A percentile compares a stretch with the other conserved stretches of the same genome.
Evolutionary conservation across 2,888 invertebrate genomes (phyloP).

Genomic region (Chrysomela aeneicollis): DNA sequence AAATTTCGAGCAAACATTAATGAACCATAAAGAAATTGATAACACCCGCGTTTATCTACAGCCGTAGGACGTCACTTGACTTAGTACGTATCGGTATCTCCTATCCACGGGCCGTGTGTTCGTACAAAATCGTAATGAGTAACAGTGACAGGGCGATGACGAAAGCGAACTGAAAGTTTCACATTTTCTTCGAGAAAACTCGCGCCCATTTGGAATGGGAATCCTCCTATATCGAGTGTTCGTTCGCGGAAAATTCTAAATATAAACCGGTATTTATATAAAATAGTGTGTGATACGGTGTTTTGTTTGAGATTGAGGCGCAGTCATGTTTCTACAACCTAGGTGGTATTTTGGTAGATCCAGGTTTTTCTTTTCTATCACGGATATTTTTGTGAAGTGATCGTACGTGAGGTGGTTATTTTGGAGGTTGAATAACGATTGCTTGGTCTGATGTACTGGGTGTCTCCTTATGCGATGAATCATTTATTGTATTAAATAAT

Average conservation of each 20-base stretch:
- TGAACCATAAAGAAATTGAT: not conserved
- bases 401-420: not conserved
- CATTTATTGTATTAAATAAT: too few species aligned
- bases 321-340: not conserved
- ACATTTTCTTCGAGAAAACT: conserved; percentile 1
- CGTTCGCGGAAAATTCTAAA: not conserved
- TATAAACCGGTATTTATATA: not conserved
- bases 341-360: not conserved
- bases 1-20: not conserved
- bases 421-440: not conserved
- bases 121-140: not conserved
- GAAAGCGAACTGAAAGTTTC: conserved; percentile 1
- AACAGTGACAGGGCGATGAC: not conserved
- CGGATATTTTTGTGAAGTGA: conserved; percentile 1
- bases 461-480: not conserved
- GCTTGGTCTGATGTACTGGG: not conserved
- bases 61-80: not conserved
- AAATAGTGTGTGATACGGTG: not conserved
- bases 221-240: not conserved
- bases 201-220: not conserved
- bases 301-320: not conserved
- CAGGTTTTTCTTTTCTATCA: not conserved
- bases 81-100: not conserved
- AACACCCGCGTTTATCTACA: not conserved
- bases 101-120: not conserved